Evolutionary conservation across 2,888 invertebrate species (phyloP), one percentile per base, ranked within the genome.

Genomic region (Aleiodes testaceus): DNA sequence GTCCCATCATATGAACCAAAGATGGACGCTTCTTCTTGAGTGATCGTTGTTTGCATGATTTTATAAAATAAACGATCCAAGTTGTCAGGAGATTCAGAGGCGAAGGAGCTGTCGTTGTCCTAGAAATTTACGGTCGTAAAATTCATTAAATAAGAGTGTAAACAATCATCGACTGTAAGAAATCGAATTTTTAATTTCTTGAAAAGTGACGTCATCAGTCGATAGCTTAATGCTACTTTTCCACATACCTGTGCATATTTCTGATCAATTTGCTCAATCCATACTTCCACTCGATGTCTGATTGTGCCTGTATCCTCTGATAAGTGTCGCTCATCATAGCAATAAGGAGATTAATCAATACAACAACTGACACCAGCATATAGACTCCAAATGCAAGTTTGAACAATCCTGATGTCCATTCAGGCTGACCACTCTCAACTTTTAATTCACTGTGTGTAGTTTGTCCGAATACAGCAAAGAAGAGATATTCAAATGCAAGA

Each of bases 251-350:
- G 86, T 93, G 93, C 93, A 94, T 94, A 82, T 93, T 93, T 69
- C 93, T 88, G 79, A 94, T 93, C 73, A 94, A 88, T 86, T 93
- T 94, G 59, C 94, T 93, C 74, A 93, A 87, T 53, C 94, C 94
- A 83, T 93, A 94, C 87, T 94, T 94, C 94, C 94, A 94, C 85
- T 94, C 94, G 72, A 92, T 93, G 85, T 94, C 94, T 3, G 93
- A 93, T 85, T 93, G 93, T 22, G 98, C 98, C 93, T 99, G 96
- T 86, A 98, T 98, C 87, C 98, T 93, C 89, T 99, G 98, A 90
- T 99, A 99, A 84, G 99, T 99, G 92, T 99, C 98, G 89, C 98
- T 98, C 98, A 99, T 98, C 98, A 99, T 98, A 91, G 99, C 99
- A 92, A 99, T 99, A 88, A 99, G 94, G 88, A 99, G 93, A 90